Evolutionary conservation across 2,113 vertebrate genomes (phyloP), one percentile per base, ranked within the genome.

Genomic region (Pedetes capensis): DNA sequence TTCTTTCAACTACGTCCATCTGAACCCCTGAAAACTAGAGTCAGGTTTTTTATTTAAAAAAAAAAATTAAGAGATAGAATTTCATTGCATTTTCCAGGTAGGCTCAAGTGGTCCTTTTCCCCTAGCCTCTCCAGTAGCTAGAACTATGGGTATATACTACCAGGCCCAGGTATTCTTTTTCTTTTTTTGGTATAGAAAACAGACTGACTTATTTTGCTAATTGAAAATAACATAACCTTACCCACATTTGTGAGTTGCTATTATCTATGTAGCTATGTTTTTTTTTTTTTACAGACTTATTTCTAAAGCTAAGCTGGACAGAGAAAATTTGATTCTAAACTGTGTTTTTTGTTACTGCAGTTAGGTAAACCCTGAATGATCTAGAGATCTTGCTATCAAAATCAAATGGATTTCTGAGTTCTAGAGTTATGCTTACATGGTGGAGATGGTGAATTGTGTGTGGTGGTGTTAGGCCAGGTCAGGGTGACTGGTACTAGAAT

Each of bases 141-240:
- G 55, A 47, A 32, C n/a, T 53, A 44, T 12, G 75, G 57, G 22
- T 83, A 29, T n/a, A 12, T 20, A 14, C 44, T 55, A 34, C 29
- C 27, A 51, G 7, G 25, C 18, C 55, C n/a, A 71, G 57, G 53
- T 37, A 34, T 27, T 25, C 94, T 97, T 95, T 68, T 74, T 68
- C 14, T 74, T 37, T 72, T 49, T 85, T 90, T 25, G 10, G 39
- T 78, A 81, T 86, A 66, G 44, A 95, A 95, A 83, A 95, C 42
- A 92, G 78, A 87, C 0, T 64, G 51, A 49, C 72, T 97, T 95
- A 79, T 47, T 97, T 97, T 95, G 92, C 87, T 97, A 97, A 97
- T 89, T 92, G 86, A 94, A 95, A 25, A 64, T 86, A n/a, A 20
- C 22, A 4, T 34, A 53, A 23, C 37, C 29, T 20, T 42, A 55